Evolutionary conservation across 2,797 vertebrate genomes (phyloP).

Genomic region (Remorina albescens): DNA sequence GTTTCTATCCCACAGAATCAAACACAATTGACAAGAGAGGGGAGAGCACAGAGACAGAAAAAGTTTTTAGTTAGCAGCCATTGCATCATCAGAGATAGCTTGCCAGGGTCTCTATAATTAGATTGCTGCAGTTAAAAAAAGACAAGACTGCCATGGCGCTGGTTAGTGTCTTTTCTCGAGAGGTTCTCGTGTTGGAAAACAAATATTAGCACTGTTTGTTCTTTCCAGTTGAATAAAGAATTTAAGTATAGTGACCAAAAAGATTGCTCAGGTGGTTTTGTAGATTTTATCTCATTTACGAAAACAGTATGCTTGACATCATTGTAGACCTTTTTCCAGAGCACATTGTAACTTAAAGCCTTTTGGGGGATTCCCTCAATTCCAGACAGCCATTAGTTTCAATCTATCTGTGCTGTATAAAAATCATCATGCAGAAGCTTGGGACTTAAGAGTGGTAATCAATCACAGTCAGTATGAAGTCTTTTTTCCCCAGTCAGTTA

Average conservation of each 20-base stretch:
- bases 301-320: slow-evolving; percentile 42
- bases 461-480: slow-evolving; percentile 49
- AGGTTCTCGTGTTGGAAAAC: slow-evolving; percentile 31
- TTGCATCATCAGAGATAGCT: slow-evolving; percentile 72
- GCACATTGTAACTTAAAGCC: slow-evolving; percentile 14
- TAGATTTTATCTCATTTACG: slow-evolving; percentile 46
- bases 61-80: slow-evolving; percentile 52
- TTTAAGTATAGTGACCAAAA: slow-evolving; percentile 18
- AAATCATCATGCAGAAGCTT: slow-evolving; percentile 27
- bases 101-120: slow-evolving; percentile 75
- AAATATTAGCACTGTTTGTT: slow-evolving; percentile 34
- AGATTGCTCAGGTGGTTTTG: slow-evolving; percentile 36
- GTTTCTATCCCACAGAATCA: slow-evolving; percentile 50
- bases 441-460: slow-evolving; percentile 41
- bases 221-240: slow-evolving; percentile 47
- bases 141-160: slow-evolving; percentile 54
- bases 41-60: slow-evolving; percentile 31
- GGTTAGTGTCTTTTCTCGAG: slow-evolving; percentile 52
- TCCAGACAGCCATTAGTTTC: slow-evolving; percentile 43
- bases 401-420: slow-evolving; percentile 37
- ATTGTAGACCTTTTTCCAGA: slow-evolving; percentile 29
- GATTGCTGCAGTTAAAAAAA: slow-evolving; percentile 61
- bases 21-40: slow-evolving; percentile 39
- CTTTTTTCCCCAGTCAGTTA: slow-evolving; percentile 23
- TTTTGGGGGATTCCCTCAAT: slow-evolving; percentile 33